Conservation (phyloP, 23 tunicate genomes). For the Clavelina lepadiformis region DNA sequence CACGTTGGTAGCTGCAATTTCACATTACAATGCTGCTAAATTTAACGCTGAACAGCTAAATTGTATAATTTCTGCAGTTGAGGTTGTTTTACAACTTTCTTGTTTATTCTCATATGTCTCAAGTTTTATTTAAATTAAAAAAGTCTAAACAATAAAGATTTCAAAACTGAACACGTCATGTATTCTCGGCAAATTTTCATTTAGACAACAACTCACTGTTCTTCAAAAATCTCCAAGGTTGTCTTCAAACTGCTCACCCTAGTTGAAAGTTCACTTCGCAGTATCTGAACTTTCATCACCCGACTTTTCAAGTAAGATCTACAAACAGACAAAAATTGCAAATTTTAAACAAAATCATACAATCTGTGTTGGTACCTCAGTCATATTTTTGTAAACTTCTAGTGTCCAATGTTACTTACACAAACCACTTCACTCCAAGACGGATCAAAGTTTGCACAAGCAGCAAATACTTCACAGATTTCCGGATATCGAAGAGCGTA, state of each 20-base stretch:
- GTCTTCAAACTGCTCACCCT: slow-evolving; percentile 58
- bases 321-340: not conserved
- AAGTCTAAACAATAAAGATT: not conserved
- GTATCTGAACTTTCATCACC: slow-evolving; percentile 37
- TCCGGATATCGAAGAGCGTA: slow-evolving; percentile 78
- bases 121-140: not conserved
- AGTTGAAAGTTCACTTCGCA: slow-evolving; percentile 43
- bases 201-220: slow-evolving; percentile 61
- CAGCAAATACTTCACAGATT: slow-evolving; percentile 60
- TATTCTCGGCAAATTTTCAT: not conserved
- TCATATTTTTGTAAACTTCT: not conserved
- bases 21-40: not conserved
- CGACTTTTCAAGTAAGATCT: slow-evolving; percentile 59
- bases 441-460: slow-evolving; percentile 69
- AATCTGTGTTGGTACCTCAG: not conserved
- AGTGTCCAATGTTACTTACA: slow-evolving; percentile 43
- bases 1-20: slow-evolving; percentile 68
- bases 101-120: not conserved
- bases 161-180: not conserved
- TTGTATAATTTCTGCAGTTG: not conserved
- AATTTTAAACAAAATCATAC: not conserved
- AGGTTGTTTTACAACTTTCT: not conserved
- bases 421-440: slow-evolving; percentile 81
- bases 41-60: not conserved
- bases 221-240: slow-evolving; percentile 78